Conservation (phyloP, 2,797 vertebrate genomes). For the Balearica regulorum region DNA sequence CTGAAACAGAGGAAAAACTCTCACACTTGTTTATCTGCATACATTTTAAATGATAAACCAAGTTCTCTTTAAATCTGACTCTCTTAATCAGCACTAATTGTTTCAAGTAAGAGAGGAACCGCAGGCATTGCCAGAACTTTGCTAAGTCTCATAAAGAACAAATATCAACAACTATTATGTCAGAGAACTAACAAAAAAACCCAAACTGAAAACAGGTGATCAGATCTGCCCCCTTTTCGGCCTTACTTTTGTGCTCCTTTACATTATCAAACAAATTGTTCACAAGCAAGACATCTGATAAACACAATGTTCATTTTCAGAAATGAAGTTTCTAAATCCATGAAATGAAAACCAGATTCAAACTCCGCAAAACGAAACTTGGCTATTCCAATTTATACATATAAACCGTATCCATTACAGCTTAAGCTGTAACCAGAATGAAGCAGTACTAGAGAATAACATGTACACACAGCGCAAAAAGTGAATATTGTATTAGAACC, state of each 20-base stretch:
- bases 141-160: neutral
- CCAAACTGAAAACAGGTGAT: slow-evolving; percentile 2
- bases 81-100: neutral
- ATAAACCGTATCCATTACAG: neutral
- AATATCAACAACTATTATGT: neutral
- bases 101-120: neutral
- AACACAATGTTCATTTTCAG: accelerated
- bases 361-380: neutral
- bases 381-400: neutral
- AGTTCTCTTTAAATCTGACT: neutral
- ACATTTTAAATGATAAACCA: neutral
- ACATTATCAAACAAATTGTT: neutral
- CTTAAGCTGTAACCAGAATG: neutral
- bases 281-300: neutral
- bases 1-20: neutral
- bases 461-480: neutral
- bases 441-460: neutral
- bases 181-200: neutral
- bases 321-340: neutral
- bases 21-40: neutral
- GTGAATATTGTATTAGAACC: neutral
- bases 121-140: neutral
- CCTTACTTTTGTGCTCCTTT: neutral
- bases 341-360: neutral
- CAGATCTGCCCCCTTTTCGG: neutral